Base-by-base conservation (phyloP, 2,888 invertebrate genomes). In the Netelia melanura region DNA sequence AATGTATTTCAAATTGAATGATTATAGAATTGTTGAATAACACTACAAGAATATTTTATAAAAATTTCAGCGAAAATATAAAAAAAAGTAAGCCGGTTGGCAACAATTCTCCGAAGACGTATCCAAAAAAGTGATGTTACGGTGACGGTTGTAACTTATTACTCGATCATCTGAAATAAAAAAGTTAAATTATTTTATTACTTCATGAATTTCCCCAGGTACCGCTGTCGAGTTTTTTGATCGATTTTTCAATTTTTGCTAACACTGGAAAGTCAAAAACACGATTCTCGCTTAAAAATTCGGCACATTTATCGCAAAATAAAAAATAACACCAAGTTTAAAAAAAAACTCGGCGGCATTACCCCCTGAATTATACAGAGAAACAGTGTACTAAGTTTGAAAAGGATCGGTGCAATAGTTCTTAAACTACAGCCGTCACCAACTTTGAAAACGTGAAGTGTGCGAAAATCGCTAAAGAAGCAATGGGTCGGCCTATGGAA, bases 351-450 rank as follows among this genome's bases (percentile, higher is more conserved):
- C 56, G 58, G 23, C 72, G 61, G 38, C 72, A 25, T 58, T 72
- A 56, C 58, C 58, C 61, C 58, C 58, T 67, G 62, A 62, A 62
- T 62, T 62, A 62, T 62, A 62, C 61, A 61, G 21, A 62, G 81
- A 62, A 62, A 62, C 3, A 30, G 62, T 30, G 62, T 62, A 62
- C 48, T 62, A 25, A 68, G 58, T 85, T 83, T 83, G 23, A 70
- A 83, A 70, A 78, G 72, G 75, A 83, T 83, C 52, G 79, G 78
- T 74, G 43, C 56, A 83, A 54, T 83, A 79, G 71, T 56, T 78
- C 79, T 85, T 52, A 58, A 82, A 96, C 94, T 17, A 94, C 91
- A 43, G 76, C 43, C 65, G 30, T 17, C 81, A 81, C 76, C 61
- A 70, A 77, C 82, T 82, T 61, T 48, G 61, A 70, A 77, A 75